Conservation (phyloP, 2,113 vertebrate species). For the Gila orcuttii region DNA sequence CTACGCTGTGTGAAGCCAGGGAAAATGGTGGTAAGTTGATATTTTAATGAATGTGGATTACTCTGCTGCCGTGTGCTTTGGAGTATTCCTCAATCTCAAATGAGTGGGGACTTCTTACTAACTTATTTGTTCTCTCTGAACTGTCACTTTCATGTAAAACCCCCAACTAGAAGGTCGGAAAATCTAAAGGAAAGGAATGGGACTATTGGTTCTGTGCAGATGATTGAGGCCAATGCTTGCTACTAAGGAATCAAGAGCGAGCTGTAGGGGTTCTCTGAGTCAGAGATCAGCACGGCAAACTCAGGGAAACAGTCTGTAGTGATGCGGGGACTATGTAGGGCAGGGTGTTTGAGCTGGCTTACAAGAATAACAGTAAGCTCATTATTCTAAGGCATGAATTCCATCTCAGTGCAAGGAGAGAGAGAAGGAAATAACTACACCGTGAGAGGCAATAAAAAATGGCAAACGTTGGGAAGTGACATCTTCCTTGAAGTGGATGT, state of each 20-base stretch:
- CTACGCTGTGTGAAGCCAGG: slow-evolving; percentile 30
- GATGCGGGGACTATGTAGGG: slow-evolving; percentile 46
- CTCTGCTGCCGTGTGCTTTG: background rate
- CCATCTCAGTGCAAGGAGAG: slow-evolving; percentile 19
- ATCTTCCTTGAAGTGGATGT: background rate
- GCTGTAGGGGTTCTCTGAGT: background rate
- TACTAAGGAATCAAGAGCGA: background rate
- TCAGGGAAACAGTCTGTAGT: slow-evolving; percentile 23
- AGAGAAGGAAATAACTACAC: background rate
- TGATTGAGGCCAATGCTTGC: background rate
- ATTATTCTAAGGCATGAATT: slow-evolving; percentile 56
- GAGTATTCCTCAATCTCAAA: background rate
- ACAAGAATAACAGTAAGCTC: slow-evolving; percentile 59
- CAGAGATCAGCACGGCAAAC: slow-evolving; percentile 30
- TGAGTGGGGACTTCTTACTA: too few species aligned
- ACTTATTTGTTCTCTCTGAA: background rate
- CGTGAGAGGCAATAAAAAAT: background rate
- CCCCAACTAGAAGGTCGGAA: background rate
- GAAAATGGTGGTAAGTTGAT: slow-evolving; percentile 47
- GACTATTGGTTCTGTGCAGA: background rate
- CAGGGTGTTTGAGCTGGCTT: slow-evolving; percentile 55
- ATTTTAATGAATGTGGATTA: background rate
- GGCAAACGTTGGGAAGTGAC: background rate
- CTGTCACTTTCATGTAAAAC: background rate
- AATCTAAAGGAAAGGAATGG: background rate